Percentiles rank a stretch among this genome's conserved stretches.
Conservation (phyloP, 2,888 invertebrate genomes). For the Acholoe squamosa region DNA sequence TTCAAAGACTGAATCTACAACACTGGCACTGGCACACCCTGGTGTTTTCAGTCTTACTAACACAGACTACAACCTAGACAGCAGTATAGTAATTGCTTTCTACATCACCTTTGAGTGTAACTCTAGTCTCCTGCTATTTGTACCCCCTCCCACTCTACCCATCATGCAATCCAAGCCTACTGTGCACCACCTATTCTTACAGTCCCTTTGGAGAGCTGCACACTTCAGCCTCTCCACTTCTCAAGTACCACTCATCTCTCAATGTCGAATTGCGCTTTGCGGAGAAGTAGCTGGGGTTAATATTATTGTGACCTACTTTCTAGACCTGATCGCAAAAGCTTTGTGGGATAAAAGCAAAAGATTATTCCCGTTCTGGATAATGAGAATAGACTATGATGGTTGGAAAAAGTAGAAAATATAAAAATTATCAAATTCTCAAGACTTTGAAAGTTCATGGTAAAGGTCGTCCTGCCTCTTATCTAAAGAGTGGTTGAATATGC, state of each 20-base stretch:
- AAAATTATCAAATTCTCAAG: too few species aligned
- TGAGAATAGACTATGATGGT: neutral
- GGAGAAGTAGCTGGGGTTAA: neutral
- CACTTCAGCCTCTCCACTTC: slow-evolving; percentile 10
- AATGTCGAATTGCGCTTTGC: neutral
- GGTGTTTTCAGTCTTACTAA: too few species aligned
- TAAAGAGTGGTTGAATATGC: too few species aligned
- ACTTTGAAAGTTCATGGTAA: too few species aligned
- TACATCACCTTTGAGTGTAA: too few species aligned
- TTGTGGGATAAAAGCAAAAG: slow-evolving; percentile 22
- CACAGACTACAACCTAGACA: too few species aligned
- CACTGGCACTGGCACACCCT: too few species aligned
- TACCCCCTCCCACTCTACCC: neutral
- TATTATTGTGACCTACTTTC: slow-evolving; percentile 38
- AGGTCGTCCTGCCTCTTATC: too few species aligned
- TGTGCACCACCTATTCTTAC: neutral
- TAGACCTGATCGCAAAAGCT: neutral
- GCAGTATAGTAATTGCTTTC: too few species aligned
- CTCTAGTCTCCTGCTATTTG: too few species aligned
- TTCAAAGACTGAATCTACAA: too few species aligned
- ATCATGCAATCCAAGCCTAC: neutral
- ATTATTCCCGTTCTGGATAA: neutral
- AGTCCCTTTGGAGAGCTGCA: neutral
- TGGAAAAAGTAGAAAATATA: too few species aligned
- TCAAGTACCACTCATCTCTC: neutral